phyloP scores from a whole-genome alignment of 2,888 invertebrate species.

The Trachelus troglodyta region DNA sequence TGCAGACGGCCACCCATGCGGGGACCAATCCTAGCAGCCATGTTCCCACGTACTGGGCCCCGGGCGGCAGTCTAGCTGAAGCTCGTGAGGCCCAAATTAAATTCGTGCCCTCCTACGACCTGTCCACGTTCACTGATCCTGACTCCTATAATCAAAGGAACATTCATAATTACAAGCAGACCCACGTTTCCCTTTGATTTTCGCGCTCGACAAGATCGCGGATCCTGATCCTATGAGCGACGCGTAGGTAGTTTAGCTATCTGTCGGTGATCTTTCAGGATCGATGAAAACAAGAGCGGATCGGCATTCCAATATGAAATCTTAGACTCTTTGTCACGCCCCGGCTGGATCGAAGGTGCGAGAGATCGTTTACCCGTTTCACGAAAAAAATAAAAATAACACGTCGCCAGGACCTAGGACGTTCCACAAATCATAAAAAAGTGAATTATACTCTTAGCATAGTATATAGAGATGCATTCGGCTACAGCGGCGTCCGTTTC shows the following conservation, averaged over 20 bases:
- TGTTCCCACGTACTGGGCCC: conserved; percentile 62
- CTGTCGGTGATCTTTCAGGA: neutral
- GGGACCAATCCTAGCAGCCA: conserved; percentile 29
- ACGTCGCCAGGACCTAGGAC: conserved; percentile 36
- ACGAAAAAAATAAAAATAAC: conserved; percentile 15
- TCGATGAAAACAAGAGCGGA: neutral
- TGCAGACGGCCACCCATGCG: conserved; percentile 59
- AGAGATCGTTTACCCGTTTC: conserved; percentile 4
- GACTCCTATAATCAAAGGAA: conserved; percentile 57
- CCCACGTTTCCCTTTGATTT: neutral
- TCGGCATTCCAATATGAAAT: conserved; percentile 6
- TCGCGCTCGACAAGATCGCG: neutral
- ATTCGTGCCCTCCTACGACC: neutral
- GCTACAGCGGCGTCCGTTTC: conserved; percentile 1
- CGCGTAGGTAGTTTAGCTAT: neutral
- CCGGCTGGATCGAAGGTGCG: neutral
- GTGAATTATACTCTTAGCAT: conserved; percentile 52
- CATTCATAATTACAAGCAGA: conserved; percentile 55
- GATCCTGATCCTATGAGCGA: neutral
- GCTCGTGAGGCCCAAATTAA: conserved; percentile 60
- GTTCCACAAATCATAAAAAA: conserved; percentile 60
- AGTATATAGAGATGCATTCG: conserved; percentile 14
- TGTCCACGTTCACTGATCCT: conserved; percentile 27
- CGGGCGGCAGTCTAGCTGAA: conserved; percentile 56
- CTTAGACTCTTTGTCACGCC: conserved; percentile 24